These are phyloP conservation scores for Tragelaphus imberbis DNA, from an alignment of 2,113 vertebrate species.

Conservation along the genomic window DNA sequence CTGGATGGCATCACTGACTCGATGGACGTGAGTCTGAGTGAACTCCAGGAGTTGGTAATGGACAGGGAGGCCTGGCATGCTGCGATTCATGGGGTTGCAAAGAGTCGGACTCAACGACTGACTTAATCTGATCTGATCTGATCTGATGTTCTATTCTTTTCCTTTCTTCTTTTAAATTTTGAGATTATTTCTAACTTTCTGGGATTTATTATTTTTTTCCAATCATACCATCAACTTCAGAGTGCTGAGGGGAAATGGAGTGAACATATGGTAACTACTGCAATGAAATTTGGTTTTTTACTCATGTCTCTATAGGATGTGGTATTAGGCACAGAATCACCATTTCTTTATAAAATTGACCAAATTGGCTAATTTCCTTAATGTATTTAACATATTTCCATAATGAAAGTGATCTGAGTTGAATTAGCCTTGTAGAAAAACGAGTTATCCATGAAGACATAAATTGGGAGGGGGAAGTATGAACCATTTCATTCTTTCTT, in stretches of 20 bases:
- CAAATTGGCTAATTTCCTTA: background rate
- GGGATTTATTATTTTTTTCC: background rate
- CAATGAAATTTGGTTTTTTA: background rate
- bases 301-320: background rate
- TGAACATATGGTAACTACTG: background rate
- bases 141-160: background rate
- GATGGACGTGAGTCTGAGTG: too few relatives aligned
- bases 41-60: too few relatives aligned
- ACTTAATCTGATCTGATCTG: too few relatives aligned
- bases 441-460: background rate
- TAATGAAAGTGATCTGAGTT: background rate
- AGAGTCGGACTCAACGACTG: too few relatives aligned
- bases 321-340: background rate
- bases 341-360: background rate
- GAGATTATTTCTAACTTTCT: background rate
- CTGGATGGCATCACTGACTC: too few relatives aligned
- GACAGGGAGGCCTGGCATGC: too few relatives aligned
- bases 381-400: slow-evolving; percentile 25
- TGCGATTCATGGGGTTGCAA: too few relatives aligned
- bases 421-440: background rate
- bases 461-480: background rate
- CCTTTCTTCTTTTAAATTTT: background rate
- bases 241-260: background rate
- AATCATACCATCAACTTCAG: background rate
- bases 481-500: background rate